Conservation (phyloP, 2,113 vertebrate species). For the Melanostigma gelatinosum region DNA sequence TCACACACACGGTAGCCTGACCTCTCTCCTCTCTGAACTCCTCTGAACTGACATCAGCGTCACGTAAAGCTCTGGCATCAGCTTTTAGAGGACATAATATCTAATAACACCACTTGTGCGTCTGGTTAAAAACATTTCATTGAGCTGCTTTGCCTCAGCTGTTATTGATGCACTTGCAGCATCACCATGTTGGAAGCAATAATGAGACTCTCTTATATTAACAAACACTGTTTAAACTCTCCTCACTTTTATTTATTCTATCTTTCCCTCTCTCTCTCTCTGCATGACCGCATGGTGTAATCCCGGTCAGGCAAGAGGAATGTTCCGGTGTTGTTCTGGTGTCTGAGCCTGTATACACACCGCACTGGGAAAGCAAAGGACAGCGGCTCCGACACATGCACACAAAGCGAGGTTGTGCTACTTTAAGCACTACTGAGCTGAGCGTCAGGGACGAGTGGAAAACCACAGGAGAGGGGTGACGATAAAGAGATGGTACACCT, state of each 20-base stretch:
- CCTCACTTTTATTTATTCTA: conserved; percentile 26
- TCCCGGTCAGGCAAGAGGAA: conserved; percentile 62
- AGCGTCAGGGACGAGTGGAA: conserved; percentile 59
- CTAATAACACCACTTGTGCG: conserved; percentile 10
- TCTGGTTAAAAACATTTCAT: conserved; percentile 22
- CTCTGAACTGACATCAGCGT: conserved; percentile 51
- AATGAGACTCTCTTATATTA: conserved; percentile 1
- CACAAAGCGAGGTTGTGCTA: conserved; percentile 45
- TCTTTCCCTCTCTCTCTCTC: conserved; percentile 18
- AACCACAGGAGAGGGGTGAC: conserved; percentile 70
- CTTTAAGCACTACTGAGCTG: conserved; percentile 42
- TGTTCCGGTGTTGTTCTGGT: conserved; percentile 71
- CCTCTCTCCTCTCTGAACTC: conserved; percentile 50
- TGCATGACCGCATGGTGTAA: conserved; percentile 65
- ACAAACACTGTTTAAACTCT: conserved; percentile 32
- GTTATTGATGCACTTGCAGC: conserved; percentile 2
- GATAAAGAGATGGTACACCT: conserved; percentile 80
- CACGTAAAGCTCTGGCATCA: conserved; percentile 53
- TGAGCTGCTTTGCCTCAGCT: background rate
- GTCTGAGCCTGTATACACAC: conserved; percentile 57
- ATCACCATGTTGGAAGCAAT: background rate
- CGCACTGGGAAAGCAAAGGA: conserved; percentile 45
- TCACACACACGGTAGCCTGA: conserved; percentile 52
- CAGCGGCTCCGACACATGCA: conserved; percentile 41
- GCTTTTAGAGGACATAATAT: conserved; percentile 37